These are phyloP conservation scores for Pogonocichla stellata DNA, from an alignment of 2,113 vertebrate genomes.

Conservation along the genomic window DNA sequence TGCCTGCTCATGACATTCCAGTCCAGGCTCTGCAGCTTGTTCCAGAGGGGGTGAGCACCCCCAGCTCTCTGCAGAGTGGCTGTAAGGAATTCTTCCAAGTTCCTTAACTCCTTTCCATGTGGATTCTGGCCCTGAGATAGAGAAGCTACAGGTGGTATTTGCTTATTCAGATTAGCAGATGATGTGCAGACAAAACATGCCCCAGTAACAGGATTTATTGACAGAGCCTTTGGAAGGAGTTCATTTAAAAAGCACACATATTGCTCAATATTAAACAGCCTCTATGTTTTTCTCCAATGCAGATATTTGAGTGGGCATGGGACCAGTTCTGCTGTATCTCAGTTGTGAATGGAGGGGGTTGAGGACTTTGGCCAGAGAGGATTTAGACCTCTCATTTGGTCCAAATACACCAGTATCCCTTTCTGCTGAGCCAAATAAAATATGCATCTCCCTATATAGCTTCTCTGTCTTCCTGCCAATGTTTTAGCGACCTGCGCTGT, in stretches of 20 bases:
- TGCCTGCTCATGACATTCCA: neutral
- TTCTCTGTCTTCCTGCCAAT: neutral
- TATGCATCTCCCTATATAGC: fast-evolving
- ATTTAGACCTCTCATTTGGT: neutral
- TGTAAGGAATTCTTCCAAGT: neutral
- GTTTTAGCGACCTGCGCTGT: neutral
- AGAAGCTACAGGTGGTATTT: neutral
- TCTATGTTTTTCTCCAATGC: neutral
- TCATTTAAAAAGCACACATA: neutral
- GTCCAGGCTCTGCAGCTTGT: neutral
- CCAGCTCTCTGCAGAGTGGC: neutral
- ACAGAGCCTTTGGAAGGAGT: neutral
- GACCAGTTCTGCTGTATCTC: neutral
- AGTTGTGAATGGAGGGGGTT: neutral
- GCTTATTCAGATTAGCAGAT: neutral
- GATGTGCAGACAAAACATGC: neutral
- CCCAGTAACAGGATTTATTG: neutral
- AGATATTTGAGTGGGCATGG: neutral
- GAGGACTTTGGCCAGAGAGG: neutral
- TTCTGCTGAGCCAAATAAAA: neutral
- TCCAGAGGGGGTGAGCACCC: neutral
- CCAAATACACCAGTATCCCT: neutral
- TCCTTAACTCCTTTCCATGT: neutral
- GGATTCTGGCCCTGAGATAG: neutral
- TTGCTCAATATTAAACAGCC: neutral